These are phyloP conservation scores for Drosophila pachea DNA, from an alignment of 1,140 invertebrate genomes.

Conservation along the genomic window DNA sequence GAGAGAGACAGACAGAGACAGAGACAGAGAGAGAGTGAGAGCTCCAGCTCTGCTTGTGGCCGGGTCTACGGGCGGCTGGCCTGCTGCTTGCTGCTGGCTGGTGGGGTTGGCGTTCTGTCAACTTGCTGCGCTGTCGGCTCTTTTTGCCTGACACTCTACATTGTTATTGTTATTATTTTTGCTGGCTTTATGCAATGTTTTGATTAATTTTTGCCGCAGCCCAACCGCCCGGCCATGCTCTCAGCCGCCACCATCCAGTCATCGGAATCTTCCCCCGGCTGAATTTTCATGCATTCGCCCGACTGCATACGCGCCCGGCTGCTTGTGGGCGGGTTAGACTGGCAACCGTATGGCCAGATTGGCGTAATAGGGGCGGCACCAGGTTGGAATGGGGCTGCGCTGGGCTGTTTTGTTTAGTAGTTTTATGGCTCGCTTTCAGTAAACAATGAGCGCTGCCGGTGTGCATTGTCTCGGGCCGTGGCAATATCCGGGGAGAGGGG, in stretches of 20 bases:
- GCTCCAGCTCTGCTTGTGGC: not conserved
- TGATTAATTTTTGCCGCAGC: constrained; percentile 75
- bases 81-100: not conserved
- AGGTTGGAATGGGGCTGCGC: constrained; percentile 22
- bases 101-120: constrained; percentile 46
- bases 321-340: constrained; percentile 24
- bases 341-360: not conserved
- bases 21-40: not conserved
- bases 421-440: constrained; percentile 72
- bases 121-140: constrained; percentile 58
- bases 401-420: constrained; percentile 71
- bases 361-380: not conserved
- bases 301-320: constrained; percentile 59
- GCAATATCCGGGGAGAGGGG: constrained; percentile 40
- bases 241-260: too few species aligned
- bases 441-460: constrained; percentile 67
- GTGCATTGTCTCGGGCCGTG: constrained; percentile 65
- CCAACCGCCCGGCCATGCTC: not conserved
- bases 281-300: constrained; percentile 61
- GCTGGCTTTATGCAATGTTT: constrained; percentile 76
- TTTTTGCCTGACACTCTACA: constrained; percentile 73
- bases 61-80: not conserved
- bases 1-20: not conserved
- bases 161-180: constrained; percentile 77
- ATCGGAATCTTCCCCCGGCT: not conserved